Evolutionary conservation across 1,140 invertebrate genomes (phyloP), one percentile per base, ranked within the genome.

Genomic region (Dolichoris vasculosae): DNA sequence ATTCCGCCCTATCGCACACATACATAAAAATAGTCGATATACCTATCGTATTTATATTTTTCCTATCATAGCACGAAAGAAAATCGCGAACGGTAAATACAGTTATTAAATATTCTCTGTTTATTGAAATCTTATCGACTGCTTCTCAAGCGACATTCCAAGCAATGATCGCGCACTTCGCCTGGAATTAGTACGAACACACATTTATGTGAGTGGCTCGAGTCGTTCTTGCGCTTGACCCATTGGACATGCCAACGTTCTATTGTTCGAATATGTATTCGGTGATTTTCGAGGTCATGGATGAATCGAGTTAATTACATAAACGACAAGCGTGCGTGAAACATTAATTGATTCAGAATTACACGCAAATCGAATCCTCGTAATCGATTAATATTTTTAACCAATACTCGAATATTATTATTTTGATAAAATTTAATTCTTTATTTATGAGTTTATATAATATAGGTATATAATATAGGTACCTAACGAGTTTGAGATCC

Each of bases 191-290:
- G 38, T 73, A 40, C 11, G 40, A 43, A 55, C 46, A 26, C 46
- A 30, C 26, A 23, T 43, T 30, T 43, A 13, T 40, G 46, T 75
- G 73, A n/a, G 0, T 23, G 46, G 23, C 75, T 77, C 35, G 15
- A n/a, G 40, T 17, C 26, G 51, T 79, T 78, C 23, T n/a, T 40
- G 63, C 30, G 46, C 46, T 82, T 82, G 80, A 71, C 67, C 67
- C 67, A 82, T 38, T 51, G 43, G 26, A 9, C n/a, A 67, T 43
- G 32, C 40, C 4, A 11, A n/a, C 26, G 23, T 69, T 38, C 4
- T n/a, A 20, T 55, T 20, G 30, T 4, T 59, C 26, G 26, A 17
- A 51, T 2, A 35, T 0, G 9, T 35, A 32, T 51, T 32, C 15
- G 9, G 1, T 3, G 30, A 32, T 13, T 20, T 32, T 2, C 32